Conservation (phyloP, 2,888 invertebrate genomes). For the Ophion ventricosus region DNA sequence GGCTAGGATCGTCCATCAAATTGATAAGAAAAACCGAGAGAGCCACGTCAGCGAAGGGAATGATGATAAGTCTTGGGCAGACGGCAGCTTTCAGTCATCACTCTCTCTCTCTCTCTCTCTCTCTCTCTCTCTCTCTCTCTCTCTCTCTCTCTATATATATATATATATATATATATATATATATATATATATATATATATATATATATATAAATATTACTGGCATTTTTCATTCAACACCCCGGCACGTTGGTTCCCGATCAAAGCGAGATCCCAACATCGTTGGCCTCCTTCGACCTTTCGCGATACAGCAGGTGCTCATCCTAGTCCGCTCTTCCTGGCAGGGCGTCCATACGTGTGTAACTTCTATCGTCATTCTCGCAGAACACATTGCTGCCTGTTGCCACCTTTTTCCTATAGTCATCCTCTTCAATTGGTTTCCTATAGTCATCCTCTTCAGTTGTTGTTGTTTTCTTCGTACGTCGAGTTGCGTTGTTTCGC, state of each 20-base stretch:
- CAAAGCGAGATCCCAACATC: conserved; percentile 41
- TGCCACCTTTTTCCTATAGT: neutral
- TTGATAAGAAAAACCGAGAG: conserved; percentile 62
- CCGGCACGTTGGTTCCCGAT: conserved; percentile 46
- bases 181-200: conserved; percentile 11
- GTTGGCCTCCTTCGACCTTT: conserved; percentile 52
- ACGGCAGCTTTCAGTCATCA: conserved; percentile 43
- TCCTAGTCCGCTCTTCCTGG: conserved; percentile 21
- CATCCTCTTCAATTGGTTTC: neutral
- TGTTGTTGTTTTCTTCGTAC: neutral
- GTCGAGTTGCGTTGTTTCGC: neutral
- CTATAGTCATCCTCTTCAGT: neutral
- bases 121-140: too few relatives aligned
- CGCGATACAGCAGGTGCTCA: conserved; percentile 47
- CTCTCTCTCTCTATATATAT: too few relatives aligned
- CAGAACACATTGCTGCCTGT: conserved; percentile 19
- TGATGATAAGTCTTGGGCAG: conserved; percentile 62
- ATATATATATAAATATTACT: conserved; percentile 8
- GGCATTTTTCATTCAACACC: conserved; percentile 28
- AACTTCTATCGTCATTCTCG: neutral
- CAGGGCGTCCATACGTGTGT: conserved; percentile 33
- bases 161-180: too few relatives aligned
- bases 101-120: too few relatives aligned
- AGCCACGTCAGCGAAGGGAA: conserved; percentile 54
- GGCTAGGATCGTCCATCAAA: conserved; percentile 60